These are phyloP conservation scores for Celastrina argiolus DNA, from an alignment of 2,888 invertebrate species.

Conservation along the genomic window DNA sequence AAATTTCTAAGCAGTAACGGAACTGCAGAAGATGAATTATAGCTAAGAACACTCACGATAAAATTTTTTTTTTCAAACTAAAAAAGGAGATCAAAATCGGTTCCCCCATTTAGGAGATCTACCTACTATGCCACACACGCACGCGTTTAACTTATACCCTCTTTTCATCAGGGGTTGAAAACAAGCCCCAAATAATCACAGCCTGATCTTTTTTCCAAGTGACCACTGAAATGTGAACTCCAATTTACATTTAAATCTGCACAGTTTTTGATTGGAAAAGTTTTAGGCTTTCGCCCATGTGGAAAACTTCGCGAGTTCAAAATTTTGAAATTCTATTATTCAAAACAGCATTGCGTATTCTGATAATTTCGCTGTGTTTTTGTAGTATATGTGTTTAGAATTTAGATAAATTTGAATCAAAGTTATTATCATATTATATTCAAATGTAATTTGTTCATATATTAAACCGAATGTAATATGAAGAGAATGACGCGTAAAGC, in stretches of 20 bases:
- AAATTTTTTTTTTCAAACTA: no score
- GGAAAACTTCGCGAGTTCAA: slow-evolving; percentile 33
- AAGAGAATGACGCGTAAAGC: no score
- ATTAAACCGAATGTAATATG: no score
- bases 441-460: no score
- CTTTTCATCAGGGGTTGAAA: neutral
- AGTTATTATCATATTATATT: neutral
- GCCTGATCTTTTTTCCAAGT: slow-evolving; percentile 62
- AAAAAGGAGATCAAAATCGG: no score
- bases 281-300: slow-evolving; percentile 42
- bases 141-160: no score
- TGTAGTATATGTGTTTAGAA: neutral
- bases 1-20: no score
- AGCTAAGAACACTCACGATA: no score
- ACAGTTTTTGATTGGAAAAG: slow-evolving; percentile 46
- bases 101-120: no score
- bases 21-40: no score
- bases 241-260: slow-evolving; percentile 53
- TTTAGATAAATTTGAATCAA: neutral
- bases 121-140: no score
- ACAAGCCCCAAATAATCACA: slow-evolving; percentile 47
- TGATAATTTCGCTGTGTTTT: neutral
- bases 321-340: slow-evolving; percentile 27
- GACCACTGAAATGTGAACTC: slow-evolving; percentile 47
- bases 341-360: slow-evolving; percentile 12